Conservation (phyloP, 2,888 invertebrate genomes). For the Amiota communis region DNA sequence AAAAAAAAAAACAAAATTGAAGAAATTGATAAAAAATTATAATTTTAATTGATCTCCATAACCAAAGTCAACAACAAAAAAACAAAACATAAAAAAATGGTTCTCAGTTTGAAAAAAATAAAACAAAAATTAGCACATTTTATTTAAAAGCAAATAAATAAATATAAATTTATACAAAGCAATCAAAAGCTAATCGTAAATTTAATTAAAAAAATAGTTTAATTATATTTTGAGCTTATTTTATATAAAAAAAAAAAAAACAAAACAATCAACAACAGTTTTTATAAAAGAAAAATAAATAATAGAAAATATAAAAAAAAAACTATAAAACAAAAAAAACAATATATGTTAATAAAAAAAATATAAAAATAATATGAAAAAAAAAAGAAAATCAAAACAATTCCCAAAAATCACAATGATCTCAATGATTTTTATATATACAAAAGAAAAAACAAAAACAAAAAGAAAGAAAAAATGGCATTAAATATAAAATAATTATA, state of each 20-base stretch:
- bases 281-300: not conserved
- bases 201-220: slow-evolving; percentile 39
- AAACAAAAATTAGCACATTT: slow-evolving; percentile 38
- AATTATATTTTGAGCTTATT: slow-evolving; percentile 6
- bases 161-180: slow-evolving; percentile 47
- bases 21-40: slow-evolving; percentile 37
- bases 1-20: slow-evolving; percentile 32
- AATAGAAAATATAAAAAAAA: slow-evolving; percentile 30
- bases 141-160: slow-evolving; percentile 31
- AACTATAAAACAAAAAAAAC: slow-evolving; percentile 34
- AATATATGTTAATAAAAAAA: slow-evolving; percentile 17
- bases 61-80: slow-evolving; percentile 51
- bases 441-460: slow-evolving; percentile 36
- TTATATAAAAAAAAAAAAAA: slow-evolving; percentile 35
- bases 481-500: no score
- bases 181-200: slow-evolving; percentile 59
- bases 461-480: slow-evolving; percentile 27
- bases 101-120: slow-evolving; percentile 30
- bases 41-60: slow-evolving; percentile 59
- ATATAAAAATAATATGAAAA: slow-evolving; percentile 24
- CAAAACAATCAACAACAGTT: slow-evolving; percentile 16
- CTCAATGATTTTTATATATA: slow-evolving; percentile 69
- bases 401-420: slow-evolving; percentile 73
- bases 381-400: slow-evolving; percentile 61
- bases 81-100: slow-evolving; percentile 40